Conservation (phyloP, 2,888 invertebrate genomes). For the Ophioninae sp. region DNA sequence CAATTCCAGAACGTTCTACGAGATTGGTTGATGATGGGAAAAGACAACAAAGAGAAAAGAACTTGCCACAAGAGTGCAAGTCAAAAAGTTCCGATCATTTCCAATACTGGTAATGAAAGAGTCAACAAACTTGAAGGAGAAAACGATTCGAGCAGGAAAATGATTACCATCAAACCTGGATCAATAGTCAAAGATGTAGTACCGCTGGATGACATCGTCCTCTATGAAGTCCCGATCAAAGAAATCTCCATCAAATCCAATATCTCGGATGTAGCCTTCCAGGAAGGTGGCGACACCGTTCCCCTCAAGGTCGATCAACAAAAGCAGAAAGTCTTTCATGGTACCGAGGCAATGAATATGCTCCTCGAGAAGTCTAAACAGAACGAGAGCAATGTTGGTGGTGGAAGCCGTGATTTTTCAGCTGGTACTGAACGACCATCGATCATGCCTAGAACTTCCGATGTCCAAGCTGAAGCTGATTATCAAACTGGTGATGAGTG, state of each 20-base stretch:
- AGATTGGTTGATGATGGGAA: constrained; percentile 65
- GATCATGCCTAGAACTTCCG: neutral
- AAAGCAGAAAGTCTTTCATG: constrained; percentile 68
- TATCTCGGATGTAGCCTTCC: constrained; percentile 73
- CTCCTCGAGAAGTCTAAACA: constrained; percentile 46
- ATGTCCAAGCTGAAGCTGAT: neutral
- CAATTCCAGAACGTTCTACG: constrained; percentile 67
- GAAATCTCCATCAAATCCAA: constrained; percentile 67
- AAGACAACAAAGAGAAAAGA: constrained; percentile 50
- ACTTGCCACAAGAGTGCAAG: constrained; percentile 50
- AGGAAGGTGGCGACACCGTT: constrained; percentile 70
- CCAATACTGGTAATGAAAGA: neutral
- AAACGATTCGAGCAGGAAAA: constrained; percentile 26
- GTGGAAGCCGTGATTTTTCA: constrained; percentile 2
- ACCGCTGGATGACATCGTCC: constrained; percentile 62
- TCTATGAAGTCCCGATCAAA: constrained; percentile 69
- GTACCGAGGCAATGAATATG: constrained; percentile 65
- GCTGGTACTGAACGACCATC: neutral
- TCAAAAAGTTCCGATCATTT: neutral
- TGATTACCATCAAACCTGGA: constrained; percentile 70
- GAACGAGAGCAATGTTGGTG: constrained; percentile 30
- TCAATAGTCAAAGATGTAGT: constrained; percentile 70
- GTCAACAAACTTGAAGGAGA: neutral
- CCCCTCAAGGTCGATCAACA: constrained; percentile 69
- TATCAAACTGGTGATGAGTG: neutral